Conservation (phyloP, 2,888 invertebrate genomes). For the Branchipolynoe longqiensis region DNA sequence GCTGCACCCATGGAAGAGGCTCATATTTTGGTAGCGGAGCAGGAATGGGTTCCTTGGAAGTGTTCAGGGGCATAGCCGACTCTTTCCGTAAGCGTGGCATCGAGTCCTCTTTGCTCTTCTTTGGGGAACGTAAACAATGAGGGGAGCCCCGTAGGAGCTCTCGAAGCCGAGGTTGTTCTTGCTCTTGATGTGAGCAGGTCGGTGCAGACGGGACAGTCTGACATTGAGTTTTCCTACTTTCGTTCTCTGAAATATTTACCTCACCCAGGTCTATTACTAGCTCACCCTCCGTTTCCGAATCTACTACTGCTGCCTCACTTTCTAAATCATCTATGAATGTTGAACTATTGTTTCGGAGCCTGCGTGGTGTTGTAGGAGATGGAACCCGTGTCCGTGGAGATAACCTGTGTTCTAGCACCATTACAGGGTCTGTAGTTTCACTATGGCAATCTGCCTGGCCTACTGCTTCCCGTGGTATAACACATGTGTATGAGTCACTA, state of each 20-base stretch:
- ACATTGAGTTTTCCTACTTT: neutral
- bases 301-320: conserved; percentile 13
- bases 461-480: neutral
- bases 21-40: neutral
- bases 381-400: neutral
- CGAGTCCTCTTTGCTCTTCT: neutral
- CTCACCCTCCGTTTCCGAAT: neutral
- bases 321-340: conserved; percentile 46
- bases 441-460: neutral
- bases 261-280: no score
- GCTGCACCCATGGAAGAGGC: neutral
- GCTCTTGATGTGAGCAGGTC: neutral
- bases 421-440: neutral
- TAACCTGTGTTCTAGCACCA: neutral
- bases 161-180: neutral
- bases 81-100: conserved; percentile 56
- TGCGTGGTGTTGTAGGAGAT: neutral
- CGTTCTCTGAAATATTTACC: no score
- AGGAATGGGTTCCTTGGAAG: neutral
- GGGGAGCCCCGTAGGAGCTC: neutral
- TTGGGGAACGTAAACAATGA: neutral
- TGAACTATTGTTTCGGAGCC: conserved; percentile 32
- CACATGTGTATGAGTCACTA: conserved; percentile 1
- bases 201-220: neutral
- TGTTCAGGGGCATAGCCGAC: conserved; percentile 1